Conservation (phyloP, 1,140 invertebrate genomes). For the Brachionus manjavacas region DNA sequence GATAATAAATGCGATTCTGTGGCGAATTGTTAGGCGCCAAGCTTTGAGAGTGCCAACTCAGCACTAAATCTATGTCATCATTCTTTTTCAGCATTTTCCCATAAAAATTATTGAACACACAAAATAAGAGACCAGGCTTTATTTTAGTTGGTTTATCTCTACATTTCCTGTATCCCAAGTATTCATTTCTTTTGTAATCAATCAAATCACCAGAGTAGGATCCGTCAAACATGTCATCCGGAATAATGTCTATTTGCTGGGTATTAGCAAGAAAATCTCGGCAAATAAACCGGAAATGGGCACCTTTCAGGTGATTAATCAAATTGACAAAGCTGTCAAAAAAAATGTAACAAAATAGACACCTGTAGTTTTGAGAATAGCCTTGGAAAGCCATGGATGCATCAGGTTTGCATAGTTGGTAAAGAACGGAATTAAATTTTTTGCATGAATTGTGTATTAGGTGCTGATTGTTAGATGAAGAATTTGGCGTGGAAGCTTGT, state of each 20-base stretch:
- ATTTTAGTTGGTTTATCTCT: not conserved
- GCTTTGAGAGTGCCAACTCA: not conserved
- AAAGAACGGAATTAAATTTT: not conserved
- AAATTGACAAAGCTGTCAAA: not conserved
- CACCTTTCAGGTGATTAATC: not conserved
- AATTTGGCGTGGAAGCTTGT: not conserved
- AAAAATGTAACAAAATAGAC: not conserved
- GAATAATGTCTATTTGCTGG: not conserved
- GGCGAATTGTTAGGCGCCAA: not conserved
- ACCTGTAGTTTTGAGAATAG: not conserved
- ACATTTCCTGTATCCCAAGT: not conserved
- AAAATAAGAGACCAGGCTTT: not conserved
- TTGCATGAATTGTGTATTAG: not conserved
- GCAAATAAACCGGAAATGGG: not conserved
- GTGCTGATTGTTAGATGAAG: not conserved
- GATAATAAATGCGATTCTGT: slow-evolving; percentile 72
- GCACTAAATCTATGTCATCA: not conserved
- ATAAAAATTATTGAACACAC: not conserved
- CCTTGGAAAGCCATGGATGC: not conserved
- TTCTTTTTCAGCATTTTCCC: not conserved
- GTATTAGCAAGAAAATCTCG: not conserved
- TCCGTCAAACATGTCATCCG: slow-evolving; percentile 4
- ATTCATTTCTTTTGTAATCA: not conserved
- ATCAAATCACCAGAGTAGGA: not conserved
- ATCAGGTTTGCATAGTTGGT: not conserved